Conservation (phyloP, 2,797 vertebrate genomes). For the Protonibea diacanthus region DNA sequence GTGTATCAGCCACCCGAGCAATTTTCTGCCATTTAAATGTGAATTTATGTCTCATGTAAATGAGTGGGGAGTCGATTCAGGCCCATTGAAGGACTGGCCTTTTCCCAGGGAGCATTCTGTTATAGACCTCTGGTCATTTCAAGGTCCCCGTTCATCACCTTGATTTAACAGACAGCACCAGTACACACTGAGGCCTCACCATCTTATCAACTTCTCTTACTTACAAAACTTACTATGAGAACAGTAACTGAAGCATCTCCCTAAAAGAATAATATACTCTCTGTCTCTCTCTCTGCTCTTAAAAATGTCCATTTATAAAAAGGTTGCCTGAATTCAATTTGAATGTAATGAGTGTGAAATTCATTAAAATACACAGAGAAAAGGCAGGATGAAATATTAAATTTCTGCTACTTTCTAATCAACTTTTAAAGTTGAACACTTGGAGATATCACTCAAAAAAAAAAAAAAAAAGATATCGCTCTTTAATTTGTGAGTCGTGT, state of each 20-base stretch:
- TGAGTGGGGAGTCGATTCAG: constrained; percentile 81
- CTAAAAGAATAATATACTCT: background rate
- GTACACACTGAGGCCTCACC: constrained; percentile 21
- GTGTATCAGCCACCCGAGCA: constrained; percentile 77
- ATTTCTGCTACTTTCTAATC: background rate
- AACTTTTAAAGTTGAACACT: constrained; percentile 20
- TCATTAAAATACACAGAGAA: constrained; percentile 13
- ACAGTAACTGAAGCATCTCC: constrained; percentile 2
- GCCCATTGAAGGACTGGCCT: constrained; percentile 86
- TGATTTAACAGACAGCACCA: constrained; percentile 40
- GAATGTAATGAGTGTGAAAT: constrained; percentile 2
- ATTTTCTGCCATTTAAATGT: constrained; percentile 83
- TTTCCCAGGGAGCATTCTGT: constrained; percentile 82
- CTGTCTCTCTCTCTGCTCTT: background rate
- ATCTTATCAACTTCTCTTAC: constrained; percentile 29
- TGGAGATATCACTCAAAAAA: background rate
- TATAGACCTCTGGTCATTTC: constrained; percentile 70
- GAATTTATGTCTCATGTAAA: constrained; percentile 87
- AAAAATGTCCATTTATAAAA: background rate
- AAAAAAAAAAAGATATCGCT: background rate
- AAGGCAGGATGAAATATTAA: background rate
- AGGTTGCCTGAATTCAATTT: background rate
- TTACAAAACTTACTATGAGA: background rate
- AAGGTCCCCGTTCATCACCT: constrained; percentile 66
- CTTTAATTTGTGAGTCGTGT: constrained; percentile 10